Conservation (phyloP, 2,888 invertebrate species). For the Athalia rosae region DNA sequence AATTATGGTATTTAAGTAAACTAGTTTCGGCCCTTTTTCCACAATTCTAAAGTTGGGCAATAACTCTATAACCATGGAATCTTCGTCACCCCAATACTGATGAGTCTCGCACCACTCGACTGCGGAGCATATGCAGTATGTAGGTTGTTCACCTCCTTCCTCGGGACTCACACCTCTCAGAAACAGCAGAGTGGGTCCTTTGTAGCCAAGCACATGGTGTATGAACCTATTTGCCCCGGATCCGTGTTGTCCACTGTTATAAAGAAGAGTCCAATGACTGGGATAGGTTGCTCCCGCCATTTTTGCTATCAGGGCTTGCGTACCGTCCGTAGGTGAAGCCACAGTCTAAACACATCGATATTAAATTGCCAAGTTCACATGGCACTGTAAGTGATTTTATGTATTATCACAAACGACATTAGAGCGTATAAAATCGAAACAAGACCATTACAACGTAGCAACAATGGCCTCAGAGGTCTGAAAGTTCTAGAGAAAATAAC, state of each 20-base stretch:
- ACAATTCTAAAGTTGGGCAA: conserved; percentile 80
- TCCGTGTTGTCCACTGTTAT: conserved; percentile 90
- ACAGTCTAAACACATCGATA: conserved; percentile 51
- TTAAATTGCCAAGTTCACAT: conserved; percentile 5
- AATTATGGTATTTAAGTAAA: conserved; percentile 89
- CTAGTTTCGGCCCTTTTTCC: conserved; percentile 83
- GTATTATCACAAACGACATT: too few relatives aligned
- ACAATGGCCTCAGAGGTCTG: too few relatives aligned
- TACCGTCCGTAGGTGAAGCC: conserved; percentile 57
- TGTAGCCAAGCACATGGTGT: conserved; percentile 89
- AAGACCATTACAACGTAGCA: too few relatives aligned
- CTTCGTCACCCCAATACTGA: conserved; percentile 89
- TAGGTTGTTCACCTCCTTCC: conserved; percentile 76
- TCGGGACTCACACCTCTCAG: conserved; percentile 72
- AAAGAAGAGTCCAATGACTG: conserved; percentile 90
- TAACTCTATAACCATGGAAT: conserved; percentile 85
- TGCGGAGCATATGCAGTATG: conserved; percentile 86
- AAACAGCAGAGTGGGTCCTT: conserved; percentile 77
- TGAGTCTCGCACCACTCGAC: conserved; percentile 91
- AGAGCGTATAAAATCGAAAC: too few relatives aligned
- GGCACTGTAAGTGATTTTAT: too few relatives aligned
- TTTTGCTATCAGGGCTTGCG: conserved; percentile 64
- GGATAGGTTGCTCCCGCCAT: conserved; percentile 72
- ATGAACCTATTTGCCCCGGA: conserved; percentile 91
- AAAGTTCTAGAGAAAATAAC: too few relatives aligned